phyloP scores from a whole-genome alignment of 2,888 invertebrate genomes.

The Notodonta dromedarius region DNA sequence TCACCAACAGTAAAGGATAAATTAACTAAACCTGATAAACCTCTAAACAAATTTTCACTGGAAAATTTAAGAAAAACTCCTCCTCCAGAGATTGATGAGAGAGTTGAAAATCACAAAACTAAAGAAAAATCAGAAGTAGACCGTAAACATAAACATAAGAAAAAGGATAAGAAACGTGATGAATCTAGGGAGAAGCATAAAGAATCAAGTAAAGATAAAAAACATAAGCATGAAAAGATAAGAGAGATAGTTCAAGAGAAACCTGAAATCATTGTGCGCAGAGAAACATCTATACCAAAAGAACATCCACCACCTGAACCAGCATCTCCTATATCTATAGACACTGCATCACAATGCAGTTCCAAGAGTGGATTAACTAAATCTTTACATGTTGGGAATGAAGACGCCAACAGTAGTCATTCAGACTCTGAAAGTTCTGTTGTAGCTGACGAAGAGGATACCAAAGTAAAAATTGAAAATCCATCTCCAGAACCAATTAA shows the following conservation, averaged over 20 bases:
- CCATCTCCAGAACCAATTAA: conserved; percentile 62
- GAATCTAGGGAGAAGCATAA: conserved; percentile 86
- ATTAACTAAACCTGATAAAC: conserved; percentile 66
- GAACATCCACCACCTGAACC: conserved; percentile 69
- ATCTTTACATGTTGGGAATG: conserved; percentile 61
- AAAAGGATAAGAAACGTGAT: conserved; percentile 87
- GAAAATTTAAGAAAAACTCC: conserved; percentile 79
- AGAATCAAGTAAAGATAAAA: conserved; percentile 80
- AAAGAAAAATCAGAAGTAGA: conserved; percentile 82
- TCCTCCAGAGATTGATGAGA: conserved; percentile 67
- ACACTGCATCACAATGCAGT: conserved; percentile 80
- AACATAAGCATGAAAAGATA: conserved; percentile 83
- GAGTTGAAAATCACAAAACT: conserved; percentile 65
- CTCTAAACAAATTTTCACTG: conserved; percentile 75
- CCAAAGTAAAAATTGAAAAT: conserved; percentile 67
- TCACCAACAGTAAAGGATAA: conserved; percentile 68
- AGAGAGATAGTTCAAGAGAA: conserved; percentile 76
- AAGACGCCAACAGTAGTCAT: conserved; percentile 72
- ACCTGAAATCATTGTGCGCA: conserved; percentile 74
- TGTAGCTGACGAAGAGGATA: conserved; percentile 72
- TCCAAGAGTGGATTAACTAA: conserved; percentile 76
- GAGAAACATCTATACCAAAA: conserved; percentile 72
- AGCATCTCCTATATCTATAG: conserved; percentile 77
- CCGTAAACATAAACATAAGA: conserved; percentile 86
- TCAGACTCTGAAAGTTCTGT: conserved; percentile 78